Evolutionary conservation across 2,113 vertebrate species (phyloP), one percentile per base, ranked within the genome.

Genomic region (Cricetomys ansorgei): DNA sequence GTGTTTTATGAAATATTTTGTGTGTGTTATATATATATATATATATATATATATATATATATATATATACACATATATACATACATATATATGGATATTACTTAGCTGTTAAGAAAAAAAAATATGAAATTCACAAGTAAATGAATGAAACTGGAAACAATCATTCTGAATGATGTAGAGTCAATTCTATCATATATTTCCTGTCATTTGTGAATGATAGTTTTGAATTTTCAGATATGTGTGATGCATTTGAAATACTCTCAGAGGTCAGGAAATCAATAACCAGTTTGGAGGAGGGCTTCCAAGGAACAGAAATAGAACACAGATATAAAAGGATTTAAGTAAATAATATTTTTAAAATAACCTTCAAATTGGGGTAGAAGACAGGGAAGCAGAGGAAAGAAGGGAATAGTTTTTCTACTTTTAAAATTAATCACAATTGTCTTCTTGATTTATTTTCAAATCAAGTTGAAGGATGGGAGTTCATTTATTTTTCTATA

Each of bases 401-500:
- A 31, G 15, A 9, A 37, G 3, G 7, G 2, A 79, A 55, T 37
- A 37, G 5, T 4, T 79, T 79, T 79, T 79, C 76, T 79, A 7
- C 4, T 80, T 3, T 21, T 86, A 31, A 43, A 67, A 21, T 85
- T 45, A 17, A 88, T 19, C 3, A 23, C 29, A 57, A 31, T 57
- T 96, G 88, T 21, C 31, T 53, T 87, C 16, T 87, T 48, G 2
- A n/a, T 9, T 94, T 73, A 53, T 90, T 77, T 95, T 97, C 29
- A 55, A 65, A 88, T 70, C 17, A 85, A 72, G 70, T 3, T 34
- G 62, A 19, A 15, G 17, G 7, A 1, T 48, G 70, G 0, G 13
- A 73, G 34, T 79, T 79, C 79, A 75, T 94, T 84, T 75, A 0
- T 88, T 95, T 90, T 16, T 37, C 59, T 88, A 91, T 11, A 10